Base-by-base conservation (phyloP, 2,888 invertebrate genomes). In the Schizaphis graminum region DNA sequence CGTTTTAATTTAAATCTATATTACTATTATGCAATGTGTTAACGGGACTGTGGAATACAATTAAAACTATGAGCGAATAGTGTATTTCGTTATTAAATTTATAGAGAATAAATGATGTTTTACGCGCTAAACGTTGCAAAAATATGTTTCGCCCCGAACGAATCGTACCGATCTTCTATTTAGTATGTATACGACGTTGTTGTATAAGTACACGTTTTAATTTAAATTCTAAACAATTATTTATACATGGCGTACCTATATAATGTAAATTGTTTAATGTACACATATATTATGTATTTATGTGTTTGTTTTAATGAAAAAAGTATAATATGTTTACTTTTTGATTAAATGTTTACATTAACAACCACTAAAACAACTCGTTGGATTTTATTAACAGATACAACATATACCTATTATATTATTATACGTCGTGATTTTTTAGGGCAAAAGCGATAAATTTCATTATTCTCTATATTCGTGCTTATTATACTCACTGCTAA, bases 311-410 rank as follows among this genome's bases (percentile, higher is more conserved):
- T 5, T 35, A 35, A 67, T 35, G n/a, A 57, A 67, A 67, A 67
- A 35, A 67, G n/a, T 67, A 67, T 35, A 67, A 67, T 67, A 67
- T 67, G 67, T 67, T 67, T 67, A 67, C 67, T 67, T 67, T 67
- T 67, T 16, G 16, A 7, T 67, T 67, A 67, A 67, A 67, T 67
- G 35, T 67, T 77, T 77, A 35, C 77, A 35, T 35, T 35, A 77
- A 77, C 35, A 35, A 35, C 77, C 35, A 77, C 35, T 77, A 35
- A 77, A 77, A 35, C 35, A 3, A 77, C 77, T 77, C 35, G 21
- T 35, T 21, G 8, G 35, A 35, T 77, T 77, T 77, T 77, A 77
- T 77, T 4, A 61, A 28, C 61, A 61, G 28, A 4, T 13, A 61
- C 3, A 61, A 61, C 3, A 61, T 11, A 28, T 53, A 53, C 21